Evolutionary conservation across 2,113 vertebrate species (phyloP), one percentile per base, ranked within the genome.

Genomic region (Circaetus cinerascens): DNA sequence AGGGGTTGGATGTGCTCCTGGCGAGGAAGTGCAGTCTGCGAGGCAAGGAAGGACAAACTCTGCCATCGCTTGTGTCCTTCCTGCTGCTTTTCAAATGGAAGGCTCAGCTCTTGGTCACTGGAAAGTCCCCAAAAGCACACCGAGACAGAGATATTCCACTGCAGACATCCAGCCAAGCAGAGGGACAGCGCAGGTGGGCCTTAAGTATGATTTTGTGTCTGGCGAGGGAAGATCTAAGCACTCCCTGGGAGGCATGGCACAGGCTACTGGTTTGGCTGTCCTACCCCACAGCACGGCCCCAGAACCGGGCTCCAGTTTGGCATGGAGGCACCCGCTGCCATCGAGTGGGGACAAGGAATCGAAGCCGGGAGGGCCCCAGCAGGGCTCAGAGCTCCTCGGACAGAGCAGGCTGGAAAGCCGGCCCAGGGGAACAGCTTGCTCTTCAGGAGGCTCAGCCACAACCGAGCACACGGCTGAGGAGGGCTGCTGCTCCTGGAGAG

Each of bases 381-480:
- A 8, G 34, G 23, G 11, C 25, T 26, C 1, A 0, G 45, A 14
- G 77, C 40, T 59, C 43, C 71, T 66, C 0, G 0, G 64, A 26
- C 2, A 7, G 23, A 22, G 22, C 29, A 4, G 38, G 38, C 10
- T 27, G 34, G 46, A 29, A 66, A 71, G 13, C 29, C 13, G 4
- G 34, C 45, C 19, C 3, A 0, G 9, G 32, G 45, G 15, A 36
- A 55, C 13, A 8, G 16, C 15, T 75, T 1, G 2, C 38, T 53
- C 76, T 63, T 57, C 2, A 2, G 46, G 45, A 55, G 25, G 14
- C 57, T 67, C 10, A 5, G 4, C 26, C 51, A 6, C 51, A 25
- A 12, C 50, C 40, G 30, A 23, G 13, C 0, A 0, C 0, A 5
- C 27, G 45, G 25, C 30, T 1, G 5, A 48, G 50, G 63, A 2